These are phyloP conservation scores for Antrozous pallidus DNA, from an alignment of 2,797 vertebrate genomes.

Conservation along the genomic window DNA sequence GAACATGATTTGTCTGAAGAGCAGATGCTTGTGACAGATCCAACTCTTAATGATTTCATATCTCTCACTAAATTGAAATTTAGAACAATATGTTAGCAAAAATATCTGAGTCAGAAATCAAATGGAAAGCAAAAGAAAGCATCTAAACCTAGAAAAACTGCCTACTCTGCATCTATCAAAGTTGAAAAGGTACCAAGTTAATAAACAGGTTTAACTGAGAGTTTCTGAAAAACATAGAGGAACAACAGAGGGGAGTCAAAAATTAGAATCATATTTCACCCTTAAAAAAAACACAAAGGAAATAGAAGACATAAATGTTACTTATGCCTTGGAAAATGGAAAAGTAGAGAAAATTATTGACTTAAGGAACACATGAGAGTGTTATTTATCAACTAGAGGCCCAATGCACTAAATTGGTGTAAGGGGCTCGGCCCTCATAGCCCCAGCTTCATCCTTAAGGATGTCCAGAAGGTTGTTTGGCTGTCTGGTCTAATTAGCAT, in stretches of 20 bases:
- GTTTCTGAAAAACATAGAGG: background rate
- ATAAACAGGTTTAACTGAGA: background rate
- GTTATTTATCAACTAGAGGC: background rate
- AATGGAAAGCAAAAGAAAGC: background rate
- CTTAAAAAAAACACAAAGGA: background rate
- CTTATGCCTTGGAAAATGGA: background rate
- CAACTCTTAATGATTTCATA: slow-evolving; percentile 6
- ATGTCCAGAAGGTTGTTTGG: no score
- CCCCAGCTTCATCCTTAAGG: no score
- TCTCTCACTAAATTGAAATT: background rate
- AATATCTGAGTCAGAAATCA: background rate
- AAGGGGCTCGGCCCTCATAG: no score
- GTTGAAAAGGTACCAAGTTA: background rate
- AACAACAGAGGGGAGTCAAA: background rate
- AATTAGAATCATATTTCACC: background rate
- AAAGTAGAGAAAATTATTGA: background rate
- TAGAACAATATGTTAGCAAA: background rate
- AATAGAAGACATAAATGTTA: background rate
- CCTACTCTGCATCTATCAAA: background rate
- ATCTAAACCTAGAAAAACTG: background rate
- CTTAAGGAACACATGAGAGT: background rate
- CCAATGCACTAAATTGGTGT: no score
- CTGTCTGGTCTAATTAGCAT: no score
- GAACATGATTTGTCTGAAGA: slow-evolving; percentile 29
- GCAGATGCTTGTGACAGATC: background rate